A percentile compares a stretch with the other conserved stretches of the same genome.
phyloP scores from a whole-genome alignment of 2,113 vertebrate species.

The Polyodon spathula region DNA sequence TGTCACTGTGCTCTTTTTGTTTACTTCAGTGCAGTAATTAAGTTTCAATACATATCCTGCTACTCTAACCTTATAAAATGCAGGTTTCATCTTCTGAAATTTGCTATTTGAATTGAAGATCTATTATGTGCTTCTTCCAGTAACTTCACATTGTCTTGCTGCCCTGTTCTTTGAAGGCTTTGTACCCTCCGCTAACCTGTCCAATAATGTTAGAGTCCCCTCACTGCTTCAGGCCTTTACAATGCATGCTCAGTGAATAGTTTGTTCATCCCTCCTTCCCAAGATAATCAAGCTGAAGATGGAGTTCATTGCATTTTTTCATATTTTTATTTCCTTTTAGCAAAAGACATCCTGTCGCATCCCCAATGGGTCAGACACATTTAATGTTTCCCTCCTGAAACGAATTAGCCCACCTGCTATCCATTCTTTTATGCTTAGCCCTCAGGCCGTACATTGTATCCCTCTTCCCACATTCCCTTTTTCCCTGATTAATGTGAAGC shows the following conservation, averaged over 20 bases:
- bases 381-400: constrained; percentile 8
- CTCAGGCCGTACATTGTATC: constrained; percentile 1
- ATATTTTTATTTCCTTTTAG: constrained; percentile 1
- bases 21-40: no score
- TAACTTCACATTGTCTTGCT: background rate
- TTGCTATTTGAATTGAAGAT: no score
- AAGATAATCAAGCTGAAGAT: background rate
- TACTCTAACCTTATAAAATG: no score
- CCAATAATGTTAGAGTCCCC: background rate
- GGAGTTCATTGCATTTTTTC: background rate
- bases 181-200: background rate
- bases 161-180: background rate
- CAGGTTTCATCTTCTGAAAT: no score
- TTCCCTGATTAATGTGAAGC: constrained; percentile 4
- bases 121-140: background rate
- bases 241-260: background rate
- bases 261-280: background rate
- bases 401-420: constrained; percentile 3
- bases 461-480: constrained; percentile 9
- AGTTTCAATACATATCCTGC: no score
- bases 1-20: no score
- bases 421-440: constrained; percentile 7
- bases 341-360: constrained; percentile 11
- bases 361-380: constrained; percentile 1
- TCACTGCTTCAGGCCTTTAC: background rate